Conservation (phyloP, 2,888 invertebrate genomes). For the Lasioglossum villosulum region DNA sequence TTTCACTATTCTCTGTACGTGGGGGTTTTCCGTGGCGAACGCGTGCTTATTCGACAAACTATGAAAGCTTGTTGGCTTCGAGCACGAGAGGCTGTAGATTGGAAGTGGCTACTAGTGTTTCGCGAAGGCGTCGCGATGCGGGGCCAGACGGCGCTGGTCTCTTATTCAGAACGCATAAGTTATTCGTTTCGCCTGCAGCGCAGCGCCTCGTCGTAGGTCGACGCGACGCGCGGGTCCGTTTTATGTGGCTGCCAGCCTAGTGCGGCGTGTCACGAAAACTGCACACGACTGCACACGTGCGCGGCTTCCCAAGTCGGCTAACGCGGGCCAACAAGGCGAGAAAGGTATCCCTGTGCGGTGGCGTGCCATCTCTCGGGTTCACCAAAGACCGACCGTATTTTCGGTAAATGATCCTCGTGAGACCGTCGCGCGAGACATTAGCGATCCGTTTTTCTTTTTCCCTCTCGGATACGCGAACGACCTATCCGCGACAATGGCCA, state of each 20-base stretch:
- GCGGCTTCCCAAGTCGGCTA: constrained; percentile 47
- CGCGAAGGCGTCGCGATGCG: constrained; percentile 36
- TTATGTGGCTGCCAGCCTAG: constrained; percentile 51
- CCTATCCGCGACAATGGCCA: constrained; percentile 5
- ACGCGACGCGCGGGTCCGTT: constrained; percentile 25
- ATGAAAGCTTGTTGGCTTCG: constrained; percentile 13
- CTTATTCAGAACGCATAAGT: constrained; percentile 68
- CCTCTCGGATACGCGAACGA: not conserved
- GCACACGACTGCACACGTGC: constrained; percentile 67
- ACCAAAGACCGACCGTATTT: constrained; percentile 31
- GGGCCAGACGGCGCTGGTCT: constrained; percentile 53
- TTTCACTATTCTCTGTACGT: not conserved
- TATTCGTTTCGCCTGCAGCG: constrained; percentile 67
- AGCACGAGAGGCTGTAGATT: not conserved
- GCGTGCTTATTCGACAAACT: constrained; percentile 25
- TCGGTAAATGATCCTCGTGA: constrained; percentile 47
- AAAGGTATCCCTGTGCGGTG: constrained; percentile 27
- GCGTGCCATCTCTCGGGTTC: constrained; percentile 24
- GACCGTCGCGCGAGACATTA: constrained; percentile 45
- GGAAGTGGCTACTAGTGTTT: not conserved
- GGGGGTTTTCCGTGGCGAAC: constrained; percentile 10
- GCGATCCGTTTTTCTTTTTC: constrained; percentile 16
- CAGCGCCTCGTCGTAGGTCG: not conserved
- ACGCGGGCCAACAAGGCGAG: constrained; percentile 30
- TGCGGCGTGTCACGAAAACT: constrained; percentile 53